Evolutionary conservation across 1,140 invertebrate species (phyloP).

Genomic region (Neelides sp.): DNA sequence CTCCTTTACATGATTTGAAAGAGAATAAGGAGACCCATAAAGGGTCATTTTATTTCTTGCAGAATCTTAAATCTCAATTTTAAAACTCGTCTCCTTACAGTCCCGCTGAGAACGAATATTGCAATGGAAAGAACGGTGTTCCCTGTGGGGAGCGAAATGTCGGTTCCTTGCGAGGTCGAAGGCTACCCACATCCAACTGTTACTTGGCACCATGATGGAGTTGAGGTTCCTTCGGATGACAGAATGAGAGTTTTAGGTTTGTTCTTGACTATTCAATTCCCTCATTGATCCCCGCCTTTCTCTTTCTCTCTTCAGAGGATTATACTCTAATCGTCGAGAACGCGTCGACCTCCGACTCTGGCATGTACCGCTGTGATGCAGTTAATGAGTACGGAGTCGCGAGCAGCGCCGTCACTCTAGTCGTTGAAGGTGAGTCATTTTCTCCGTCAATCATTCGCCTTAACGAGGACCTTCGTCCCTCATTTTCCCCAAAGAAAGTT

Average conservation of each 20-base stretch:
- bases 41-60: background rate
- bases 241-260: constrained; percentile 50
- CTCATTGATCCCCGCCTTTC: constrained; percentile 9
- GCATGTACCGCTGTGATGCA: constrained; percentile 64
- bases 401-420: constrained; percentile 48
- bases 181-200: constrained; percentile 61
- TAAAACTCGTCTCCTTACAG: constrained; percentile 21
- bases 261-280: constrained; percentile 15
- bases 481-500: background rate
- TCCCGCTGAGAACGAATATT: constrained; percentile 30
- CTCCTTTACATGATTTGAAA: background rate
- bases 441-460: background rate
- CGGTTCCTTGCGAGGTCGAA: constrained; percentile 57
- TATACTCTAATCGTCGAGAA: constrained; percentile 46
- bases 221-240: constrained; percentile 39
- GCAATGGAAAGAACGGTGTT: constrained; percentile 35
- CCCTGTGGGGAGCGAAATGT: constrained; percentile 50
- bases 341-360: constrained; percentile 52
- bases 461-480: background rate
- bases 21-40: background rate
- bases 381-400: constrained; percentile 52
- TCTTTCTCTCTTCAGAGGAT: background rate
- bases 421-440: constrained; percentile 51
- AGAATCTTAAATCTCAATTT: constrained; percentile 5
- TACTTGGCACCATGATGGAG: constrained; percentile 63